phyloP scores from a whole-genome alignment of 1,140 invertebrate species.

The Papilio glaucus region DNA sequence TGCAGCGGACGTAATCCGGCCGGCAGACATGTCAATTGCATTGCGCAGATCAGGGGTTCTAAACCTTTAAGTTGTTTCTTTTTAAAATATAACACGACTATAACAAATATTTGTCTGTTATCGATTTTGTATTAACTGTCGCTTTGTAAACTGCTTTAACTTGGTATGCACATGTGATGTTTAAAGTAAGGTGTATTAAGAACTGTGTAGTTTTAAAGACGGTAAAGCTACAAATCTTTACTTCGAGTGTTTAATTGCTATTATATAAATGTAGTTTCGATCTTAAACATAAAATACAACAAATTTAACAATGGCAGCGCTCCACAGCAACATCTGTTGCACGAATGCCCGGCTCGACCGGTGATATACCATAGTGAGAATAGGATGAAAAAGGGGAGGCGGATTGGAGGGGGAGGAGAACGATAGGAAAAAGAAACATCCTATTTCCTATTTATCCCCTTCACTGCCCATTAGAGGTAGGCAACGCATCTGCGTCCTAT shows the following conservation, averaged over 20 bases:
- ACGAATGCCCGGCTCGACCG: too few relatives aligned
- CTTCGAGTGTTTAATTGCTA: neutral
- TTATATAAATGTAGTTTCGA: too few relatives aligned
- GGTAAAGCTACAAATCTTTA: neutral
- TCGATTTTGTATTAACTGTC: conserved; percentile 10
- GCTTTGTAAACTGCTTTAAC: neutral
- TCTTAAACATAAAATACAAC: too few relatives aligned
- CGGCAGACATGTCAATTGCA: conserved; percentile 37
- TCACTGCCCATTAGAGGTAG: too few relatives aligned
- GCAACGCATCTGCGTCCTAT: too few relatives aligned
- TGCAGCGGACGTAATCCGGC: conserved; percentile 27
- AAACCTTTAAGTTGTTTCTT: conserved; percentile 24
- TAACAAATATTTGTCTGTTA: neutral
- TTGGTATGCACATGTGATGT: neutral
- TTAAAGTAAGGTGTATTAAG: neutral
- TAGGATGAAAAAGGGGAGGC: too few relatives aligned
- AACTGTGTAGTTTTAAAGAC: neutral
- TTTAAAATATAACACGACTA: neutral
- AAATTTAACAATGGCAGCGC: too few relatives aligned
- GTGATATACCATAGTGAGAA: too few relatives aligned
- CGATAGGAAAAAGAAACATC: too few relatives aligned
- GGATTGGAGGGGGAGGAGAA: too few relatives aligned
- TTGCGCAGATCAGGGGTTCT: conserved; percentile 29
- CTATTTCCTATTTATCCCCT: too few relatives aligned
- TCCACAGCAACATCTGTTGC: too few relatives aligned